phyloP scores from a whole-genome alignment of 2,888 invertebrate genomes.

The Gerris lacustris region DNA sequence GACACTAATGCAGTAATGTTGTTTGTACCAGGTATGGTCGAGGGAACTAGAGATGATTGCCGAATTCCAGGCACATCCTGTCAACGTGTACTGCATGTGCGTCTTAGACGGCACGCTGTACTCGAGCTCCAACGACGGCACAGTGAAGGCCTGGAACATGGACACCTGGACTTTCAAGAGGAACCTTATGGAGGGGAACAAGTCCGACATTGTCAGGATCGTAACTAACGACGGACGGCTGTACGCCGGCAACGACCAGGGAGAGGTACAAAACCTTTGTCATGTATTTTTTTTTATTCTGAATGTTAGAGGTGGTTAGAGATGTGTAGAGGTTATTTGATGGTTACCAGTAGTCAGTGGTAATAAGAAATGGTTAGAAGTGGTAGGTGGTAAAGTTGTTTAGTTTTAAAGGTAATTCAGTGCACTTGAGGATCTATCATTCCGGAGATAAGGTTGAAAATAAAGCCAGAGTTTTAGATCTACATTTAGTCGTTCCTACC shows the following conservation, averaged over 20 bases:
- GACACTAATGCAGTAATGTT: not conserved
- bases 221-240: conserved; percentile 37
- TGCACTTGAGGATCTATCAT: too few relatives aligned
- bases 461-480: too few relatives aligned
- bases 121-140: conserved; percentile 52
- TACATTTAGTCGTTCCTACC: too few relatives aligned
- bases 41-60: conserved; percentile 38
- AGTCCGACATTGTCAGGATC: conserved; percentile 40
- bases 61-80: conserved; percentile 46
- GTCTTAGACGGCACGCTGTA: conserved; percentile 44
- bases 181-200: conserved; percentile 34
- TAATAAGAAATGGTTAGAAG: too few relatives aligned
- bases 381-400: too few relatives aligned
- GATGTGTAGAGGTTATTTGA: too few relatives aligned
- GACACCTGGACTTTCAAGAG: conserved; percentile 37
- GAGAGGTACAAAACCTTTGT: conserved; percentile 42
- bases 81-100: conserved; percentile 49
- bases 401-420: too few relatives aligned
- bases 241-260: conserved; percentile 50
- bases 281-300: too few relatives aligned
- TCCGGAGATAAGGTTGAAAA: too few relatives aligned
- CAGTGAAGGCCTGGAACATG: conserved; percentile 46
- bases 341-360: too few relatives aligned
- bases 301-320: too few relatives aligned
- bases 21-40: conserved; percentile 38